phyloP scores from a whole-genome alignment of 2,797 vertebrate species.

The Catharus ustulatus region DNA sequence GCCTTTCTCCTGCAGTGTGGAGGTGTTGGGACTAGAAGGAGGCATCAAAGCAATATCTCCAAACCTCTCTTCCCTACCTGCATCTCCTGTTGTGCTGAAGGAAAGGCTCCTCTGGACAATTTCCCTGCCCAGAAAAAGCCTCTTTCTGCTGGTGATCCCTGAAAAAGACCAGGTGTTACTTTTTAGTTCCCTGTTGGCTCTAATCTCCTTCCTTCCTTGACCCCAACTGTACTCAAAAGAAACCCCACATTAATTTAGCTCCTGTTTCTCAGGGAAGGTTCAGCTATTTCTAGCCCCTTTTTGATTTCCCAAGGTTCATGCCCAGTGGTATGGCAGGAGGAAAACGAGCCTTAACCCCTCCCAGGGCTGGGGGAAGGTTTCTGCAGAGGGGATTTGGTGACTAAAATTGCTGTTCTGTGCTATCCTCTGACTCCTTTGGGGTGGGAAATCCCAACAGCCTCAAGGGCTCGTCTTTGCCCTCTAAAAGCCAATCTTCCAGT shows the following conservation, averaged over 20 bases:
- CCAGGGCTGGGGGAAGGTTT: neutral
- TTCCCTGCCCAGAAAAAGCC: conserved; percentile 30
- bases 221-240: conserved; percentile 65
- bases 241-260: conserved; percentile 68
- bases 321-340: neutral
- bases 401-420: neutral
- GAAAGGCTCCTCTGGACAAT: neutral
- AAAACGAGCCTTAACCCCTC: conserved; percentile 48
- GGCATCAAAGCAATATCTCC: neutral
- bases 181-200: conserved; percentile 69
- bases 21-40: neutral
- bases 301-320: conserved; percentile 34
- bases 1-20: neutral
- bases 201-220: conserved; percentile 72
- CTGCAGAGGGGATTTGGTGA: neutral
- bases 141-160: conserved; percentile 53
- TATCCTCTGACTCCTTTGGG: fast-evolving
- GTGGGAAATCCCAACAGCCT: neutral
- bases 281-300: conserved; percentile 64
- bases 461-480: neutral
- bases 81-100: neutral
- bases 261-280: conserved; percentile 62
- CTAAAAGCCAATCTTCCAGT: neutral
- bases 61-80: neutral
- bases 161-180: conserved; percentile 66